These are phyloP conservation scores for Slavum lentiscoides DNA, from an alignment of 2,888 invertebrate genomes.

Conservation along the genomic window DNA sequence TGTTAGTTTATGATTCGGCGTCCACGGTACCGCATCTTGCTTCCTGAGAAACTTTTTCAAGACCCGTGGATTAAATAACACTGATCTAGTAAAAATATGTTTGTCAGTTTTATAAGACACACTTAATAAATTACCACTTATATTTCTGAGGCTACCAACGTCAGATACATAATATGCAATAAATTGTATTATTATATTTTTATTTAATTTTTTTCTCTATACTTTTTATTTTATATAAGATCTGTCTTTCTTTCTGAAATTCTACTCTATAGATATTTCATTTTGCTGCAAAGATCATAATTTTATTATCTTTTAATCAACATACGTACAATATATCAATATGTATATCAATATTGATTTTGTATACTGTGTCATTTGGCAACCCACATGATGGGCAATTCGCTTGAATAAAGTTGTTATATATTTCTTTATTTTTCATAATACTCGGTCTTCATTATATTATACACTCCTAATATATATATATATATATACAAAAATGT, in stretches of 20 bases:
- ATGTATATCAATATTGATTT: too few species aligned
- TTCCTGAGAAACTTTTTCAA: neutral
- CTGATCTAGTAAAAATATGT: neutral
- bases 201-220: neutral
- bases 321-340: neutral
- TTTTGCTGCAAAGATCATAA: neutral
- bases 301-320: neutral
- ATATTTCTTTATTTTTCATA: too few species aligned
- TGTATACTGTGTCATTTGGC: slow-evolving; percentile 1
- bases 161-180: neutral
- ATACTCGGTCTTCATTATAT: too few species aligned
- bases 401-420: slow-evolving; percentile 5
- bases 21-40: neutral
- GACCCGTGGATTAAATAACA: neutral
- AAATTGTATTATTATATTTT: too few species aligned
- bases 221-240: neutral
- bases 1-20: neutral
- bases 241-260: neutral
- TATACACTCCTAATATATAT: too few species aligned
- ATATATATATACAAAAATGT: too few species aligned
- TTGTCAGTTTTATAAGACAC: neutral
- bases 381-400: slow-evolving; percentile 16
- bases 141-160: neutral
- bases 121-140: neutral
- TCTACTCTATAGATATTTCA: neutral